Evolutionary conservation across 2,797 vertebrate genomes (phyloP), one percentile per base, ranked within the genome.

Genomic region (Momotus momota): DNA sequence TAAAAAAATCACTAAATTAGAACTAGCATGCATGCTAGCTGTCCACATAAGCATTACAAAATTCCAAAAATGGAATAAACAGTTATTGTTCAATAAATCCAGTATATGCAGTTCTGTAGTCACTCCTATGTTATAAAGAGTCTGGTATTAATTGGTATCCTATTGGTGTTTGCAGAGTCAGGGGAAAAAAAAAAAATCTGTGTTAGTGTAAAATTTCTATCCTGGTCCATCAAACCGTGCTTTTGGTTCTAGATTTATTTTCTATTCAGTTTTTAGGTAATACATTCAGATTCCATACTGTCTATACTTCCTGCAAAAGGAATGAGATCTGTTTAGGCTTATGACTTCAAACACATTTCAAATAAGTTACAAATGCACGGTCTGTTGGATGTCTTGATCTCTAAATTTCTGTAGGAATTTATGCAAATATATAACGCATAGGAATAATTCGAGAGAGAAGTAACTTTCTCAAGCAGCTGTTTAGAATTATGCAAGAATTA

Each of bases 61-160:
- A 94, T 81, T 85, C 13, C 14, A 38, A 46, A 88, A 35, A 1
- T 48, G n/a, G 14, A 19, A 71, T 58, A 61, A 60, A 72, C 4
- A 54, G 51, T 46, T 80, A 58, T 0, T 83, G 21, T 74, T 84
- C 55, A 90, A 57, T 96, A 96, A 94, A 96, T 38, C 14, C 27
- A 65, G 2, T 23, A 45, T 33, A 52, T 27, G 60, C 12, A 62
- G 16, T 51, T 62, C 14, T 33, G 19, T 65, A 65, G 72, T 91
- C 26, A 71, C 20, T 67, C 9, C 15, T 22, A 0, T 60, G 13
- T 83, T 91, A 22, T 19, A 87, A 79, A 38, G 26, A 72, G 35
- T 9, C 52, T 74, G 38, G 8, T 74, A 29, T 38, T 60, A 78
- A 72, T 26, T 77, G 9, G 21, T 79, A 26, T 62, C 5, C 21